A percentile compares a stretch with the other conserved stretches of the same genome.
Conservation (phyloP, 2,888 invertebrate genomes). For the Pyrrhosoma nymphula region DNA sequence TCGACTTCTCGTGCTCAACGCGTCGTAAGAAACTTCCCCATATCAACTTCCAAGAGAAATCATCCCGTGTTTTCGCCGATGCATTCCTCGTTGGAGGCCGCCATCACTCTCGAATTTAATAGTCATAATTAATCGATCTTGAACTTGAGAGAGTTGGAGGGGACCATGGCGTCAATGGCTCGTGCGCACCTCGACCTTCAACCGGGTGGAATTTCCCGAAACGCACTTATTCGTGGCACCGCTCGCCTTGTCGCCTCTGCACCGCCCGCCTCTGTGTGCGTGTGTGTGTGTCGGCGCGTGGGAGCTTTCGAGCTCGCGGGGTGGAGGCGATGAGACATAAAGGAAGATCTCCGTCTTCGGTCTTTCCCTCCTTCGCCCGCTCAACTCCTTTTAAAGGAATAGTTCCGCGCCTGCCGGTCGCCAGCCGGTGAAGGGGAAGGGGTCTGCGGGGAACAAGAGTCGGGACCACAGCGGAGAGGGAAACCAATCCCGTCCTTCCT, state of each 20-base stretch:
- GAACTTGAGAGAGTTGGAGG: background rate
- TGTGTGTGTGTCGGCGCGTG: background rate
- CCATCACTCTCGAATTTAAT: too few species aligned
- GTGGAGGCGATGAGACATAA: background rate
- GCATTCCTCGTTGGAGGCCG: too few species aligned
- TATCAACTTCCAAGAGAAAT: too few species aligned
- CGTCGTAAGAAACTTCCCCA: too few species aligned
- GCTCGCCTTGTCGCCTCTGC: background rate
- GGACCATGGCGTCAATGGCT: background rate
- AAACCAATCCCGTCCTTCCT: background rate
- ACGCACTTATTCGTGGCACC: background rate
- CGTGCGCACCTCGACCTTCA: background rate
- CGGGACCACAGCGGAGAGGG: background rate
- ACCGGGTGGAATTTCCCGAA: background rate
- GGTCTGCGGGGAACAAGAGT: too few species aligned
- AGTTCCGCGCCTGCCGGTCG: background rate
- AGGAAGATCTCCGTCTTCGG: background rate
- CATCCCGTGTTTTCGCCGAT: too few species aligned
- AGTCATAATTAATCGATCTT: background rate
- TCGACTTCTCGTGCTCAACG: too few species aligned
- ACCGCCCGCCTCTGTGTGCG: background rate
- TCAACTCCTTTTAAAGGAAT: constrained; percentile 11
- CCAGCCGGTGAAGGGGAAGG: background rate
- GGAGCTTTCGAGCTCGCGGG: background rate
- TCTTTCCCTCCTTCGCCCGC: background rate